Evolutionary conservation across 2,113 vertebrate genomes (phyloP).

Genomic region (Struthio camelus): DNA sequence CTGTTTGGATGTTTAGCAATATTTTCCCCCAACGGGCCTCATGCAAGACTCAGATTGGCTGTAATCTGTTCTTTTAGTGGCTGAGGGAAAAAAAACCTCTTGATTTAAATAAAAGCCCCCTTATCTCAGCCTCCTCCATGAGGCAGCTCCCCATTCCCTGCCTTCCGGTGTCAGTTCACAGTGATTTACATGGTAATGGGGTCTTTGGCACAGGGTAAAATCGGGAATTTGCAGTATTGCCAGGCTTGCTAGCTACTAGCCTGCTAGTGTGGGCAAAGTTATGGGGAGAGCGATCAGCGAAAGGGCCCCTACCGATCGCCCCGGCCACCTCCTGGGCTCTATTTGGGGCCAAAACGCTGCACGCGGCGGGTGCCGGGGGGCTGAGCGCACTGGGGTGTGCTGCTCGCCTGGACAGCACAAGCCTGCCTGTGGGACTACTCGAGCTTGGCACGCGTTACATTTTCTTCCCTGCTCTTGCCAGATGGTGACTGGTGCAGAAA

Average conservation of each 20-base stretch:
- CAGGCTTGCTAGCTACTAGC: not conserved
- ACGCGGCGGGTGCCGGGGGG: too few relatives aligned
- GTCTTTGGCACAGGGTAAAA: not conserved
- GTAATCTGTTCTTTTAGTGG: not conserved
- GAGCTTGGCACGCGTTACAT: not conserved
- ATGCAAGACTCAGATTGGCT: not conserved
- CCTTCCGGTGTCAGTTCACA: not conserved
- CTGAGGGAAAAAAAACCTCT: not conserved
- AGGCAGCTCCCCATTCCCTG: not conserved
- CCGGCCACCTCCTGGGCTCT: too few relatives aligned
- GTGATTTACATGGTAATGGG: slow-evolving; percentile 32
- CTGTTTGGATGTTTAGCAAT: not conserved
- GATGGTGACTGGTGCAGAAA: slow-evolving; percentile 72
- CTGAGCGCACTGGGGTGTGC: accelerated
- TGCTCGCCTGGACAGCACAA: accelerated
- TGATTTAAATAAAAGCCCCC: not conserved
- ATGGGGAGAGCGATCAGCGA: not conserved
- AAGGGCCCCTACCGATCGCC: not conserved
- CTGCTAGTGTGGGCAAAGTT: not conserved
- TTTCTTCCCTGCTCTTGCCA: slow-evolving; percentile 47
- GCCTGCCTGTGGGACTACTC: not conserved
- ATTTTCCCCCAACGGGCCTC: not conserved
- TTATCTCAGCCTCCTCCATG: slow-evolving; percentile 10
- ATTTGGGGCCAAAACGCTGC: too few relatives aligned
- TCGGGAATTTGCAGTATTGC: not conserved